Evolutionary conservation across 1,140 invertebrate genomes (phyloP).

Genomic region (Micrasema longulum): DNA sequence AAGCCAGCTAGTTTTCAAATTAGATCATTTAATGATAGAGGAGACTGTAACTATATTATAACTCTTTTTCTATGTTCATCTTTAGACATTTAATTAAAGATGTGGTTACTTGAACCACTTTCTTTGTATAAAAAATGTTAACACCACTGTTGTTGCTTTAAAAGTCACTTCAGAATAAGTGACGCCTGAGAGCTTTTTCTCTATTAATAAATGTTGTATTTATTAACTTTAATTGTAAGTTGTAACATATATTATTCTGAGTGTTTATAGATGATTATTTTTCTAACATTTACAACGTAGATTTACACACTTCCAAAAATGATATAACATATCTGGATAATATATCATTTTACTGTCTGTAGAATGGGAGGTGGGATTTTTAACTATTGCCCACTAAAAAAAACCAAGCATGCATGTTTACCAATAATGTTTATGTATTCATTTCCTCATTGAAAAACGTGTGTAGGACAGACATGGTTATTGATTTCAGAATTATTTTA

Average conservation of each 20-base stretch:
- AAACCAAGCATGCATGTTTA: no score
- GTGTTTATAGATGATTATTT: constrained; percentile 28
- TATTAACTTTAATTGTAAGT: constrained; percentile 10
- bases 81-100: no score
- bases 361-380: background rate
- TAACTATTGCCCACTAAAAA: background rate
- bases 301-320: constrained; percentile 9
- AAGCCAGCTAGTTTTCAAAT: no score
- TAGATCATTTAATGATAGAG: no score
- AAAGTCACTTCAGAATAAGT: constrained; percentile 2
- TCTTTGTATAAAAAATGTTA: background rate
- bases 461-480: background rate
- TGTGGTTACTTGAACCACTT: no score
- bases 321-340: constrained; percentile 7
- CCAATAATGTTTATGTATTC: no score
- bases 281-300: constrained; percentile 30
- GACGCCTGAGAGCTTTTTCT: constrained; percentile 8
- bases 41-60: no score
- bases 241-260: background rate
- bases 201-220: constrained; percentile 12
- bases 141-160: background rate
- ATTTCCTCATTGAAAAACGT: background rate
- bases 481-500: background rate
- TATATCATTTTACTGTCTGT: background rate
- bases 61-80: no score